Percentiles rank a stretch among this genome's conserved stretches.
phyloP scores from a whole-genome alignment of 2,888 invertebrate genomes.

The Achlya flavicornis region DNA sequence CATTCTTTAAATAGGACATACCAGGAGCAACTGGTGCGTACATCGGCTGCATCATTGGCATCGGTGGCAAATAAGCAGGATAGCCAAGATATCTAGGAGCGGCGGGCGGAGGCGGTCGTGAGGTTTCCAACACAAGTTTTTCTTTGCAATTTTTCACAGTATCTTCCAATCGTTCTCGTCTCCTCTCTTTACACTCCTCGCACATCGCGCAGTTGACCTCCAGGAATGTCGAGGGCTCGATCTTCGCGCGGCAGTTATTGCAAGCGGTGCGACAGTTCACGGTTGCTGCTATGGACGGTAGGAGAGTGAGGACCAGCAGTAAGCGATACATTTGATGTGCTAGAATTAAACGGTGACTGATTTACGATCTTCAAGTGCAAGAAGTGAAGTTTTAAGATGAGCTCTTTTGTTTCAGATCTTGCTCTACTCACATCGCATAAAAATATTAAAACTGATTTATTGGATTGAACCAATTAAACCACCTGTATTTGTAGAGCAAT shows the following conservation, averaged over 20 bases:
- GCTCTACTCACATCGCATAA: too few relatives aligned
- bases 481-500: too few relatives aligned
- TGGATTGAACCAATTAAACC: too few relatives aligned
- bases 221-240: slow-evolving; percentile 40
- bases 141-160: neutral
- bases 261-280: slow-evolving; percentile 64
- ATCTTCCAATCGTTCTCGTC: slow-evolving; percentile 38
- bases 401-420: too few relatives aligned
- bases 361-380: neutral
- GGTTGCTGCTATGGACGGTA: slow-evolving; percentile 34
- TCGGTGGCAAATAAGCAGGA: neutral
- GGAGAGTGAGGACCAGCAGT: slow-evolving; percentile 26
- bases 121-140: neutral
- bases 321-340: slow-evolving; percentile 20
- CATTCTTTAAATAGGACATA: too few relatives aligned
- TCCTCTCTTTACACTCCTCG: slow-evolving; percentile 35
- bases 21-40: neutral
- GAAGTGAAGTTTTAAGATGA: too few relatives aligned
- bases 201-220: slow-evolving; percentile 70
- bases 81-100: neutral
- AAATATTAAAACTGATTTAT: too few relatives aligned
- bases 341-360: neutral
- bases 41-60: neutral
- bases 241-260: slow-evolving; percentile 47
- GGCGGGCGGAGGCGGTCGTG: neutral